Evolutionary conservation across 2,113 vertebrate species (phyloP).

Genomic region (Arenaria interpres): DNA sequence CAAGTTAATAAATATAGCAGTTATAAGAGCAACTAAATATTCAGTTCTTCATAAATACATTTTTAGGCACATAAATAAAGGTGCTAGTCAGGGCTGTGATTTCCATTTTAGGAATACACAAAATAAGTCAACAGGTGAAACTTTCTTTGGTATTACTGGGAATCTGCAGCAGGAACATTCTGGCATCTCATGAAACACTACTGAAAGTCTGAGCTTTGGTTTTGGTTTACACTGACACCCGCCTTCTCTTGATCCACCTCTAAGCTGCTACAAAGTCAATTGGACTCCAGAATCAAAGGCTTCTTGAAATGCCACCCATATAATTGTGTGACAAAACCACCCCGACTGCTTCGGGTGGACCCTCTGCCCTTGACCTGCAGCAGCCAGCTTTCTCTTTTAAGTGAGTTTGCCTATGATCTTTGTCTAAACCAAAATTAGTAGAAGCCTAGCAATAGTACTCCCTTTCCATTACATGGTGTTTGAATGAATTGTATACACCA

Average conservation of each 20-base stretch:
- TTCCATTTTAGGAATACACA: not conserved
- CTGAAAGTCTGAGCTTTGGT: not conserved
- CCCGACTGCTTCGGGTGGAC: not conserved
- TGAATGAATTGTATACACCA: not conserved
- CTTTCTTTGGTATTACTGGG: not conserved
- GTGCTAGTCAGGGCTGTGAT: not conserved
- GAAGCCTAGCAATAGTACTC: not conserved
- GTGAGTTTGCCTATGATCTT: not conserved
- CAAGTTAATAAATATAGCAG: not conserved
- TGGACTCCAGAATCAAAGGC: not conserved
- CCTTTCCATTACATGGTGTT: not conserved
- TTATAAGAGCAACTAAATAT: not conserved
- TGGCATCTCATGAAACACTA: not conserved
- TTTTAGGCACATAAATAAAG: not conserved
- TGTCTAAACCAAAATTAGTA: not conserved
- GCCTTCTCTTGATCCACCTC: not conserved
- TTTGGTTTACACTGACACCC: not conserved
- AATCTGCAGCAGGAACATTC: not conserved
- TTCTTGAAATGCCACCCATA: not conserved
- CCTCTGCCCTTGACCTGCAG: not conserved
- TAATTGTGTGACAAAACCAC: not conserved
- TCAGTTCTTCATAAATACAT: not conserved
- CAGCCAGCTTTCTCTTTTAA: not conserved
- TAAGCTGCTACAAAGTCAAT: not conserved
- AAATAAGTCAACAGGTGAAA: not conserved